These are phyloP conservation scores for Myripristis murdjan DNA, from an alignment of 2,797 vertebrate genomes.

Conservation along the genomic window DNA sequence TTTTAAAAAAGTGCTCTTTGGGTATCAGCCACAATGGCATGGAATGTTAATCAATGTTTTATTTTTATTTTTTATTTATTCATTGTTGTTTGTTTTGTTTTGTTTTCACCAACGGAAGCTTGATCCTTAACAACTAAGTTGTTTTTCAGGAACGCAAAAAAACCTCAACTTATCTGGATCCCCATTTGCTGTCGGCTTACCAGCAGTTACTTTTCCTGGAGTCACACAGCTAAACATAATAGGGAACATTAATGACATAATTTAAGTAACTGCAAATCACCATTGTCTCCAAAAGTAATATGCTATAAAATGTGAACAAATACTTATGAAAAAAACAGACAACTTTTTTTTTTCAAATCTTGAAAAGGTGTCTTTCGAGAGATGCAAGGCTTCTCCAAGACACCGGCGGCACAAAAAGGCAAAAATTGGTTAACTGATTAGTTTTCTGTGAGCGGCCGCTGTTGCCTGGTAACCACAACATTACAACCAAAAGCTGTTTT, in stretches of 20 bases:
- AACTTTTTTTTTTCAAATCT: not conserved
- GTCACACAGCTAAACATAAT: constrained; percentile 38
- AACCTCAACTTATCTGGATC: constrained; percentile 48
- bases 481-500: constrained; percentile 27
- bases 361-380: constrained; percentile 30
- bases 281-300: constrained; percentile 27
- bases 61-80: no score
- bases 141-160: constrained; percentile 37
- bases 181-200: constrained; percentile 51
- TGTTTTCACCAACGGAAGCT: constrained; percentile 53
- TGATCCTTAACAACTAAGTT: constrained; percentile 53
- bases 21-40: no score
- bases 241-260: constrained; percentile 18
- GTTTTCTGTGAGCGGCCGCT: constrained; percentile 6
- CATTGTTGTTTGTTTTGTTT: constrained; percentile 35
- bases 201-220: constrained; percentile 47
- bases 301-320: constrained; percentile 13
- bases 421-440: constrained; percentile 47
- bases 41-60: no score
- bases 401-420: constrained; percentile 34
- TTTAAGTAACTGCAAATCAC: constrained; percentile 33
- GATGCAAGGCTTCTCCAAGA: constrained; percentile 31
- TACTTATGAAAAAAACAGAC: not conserved
- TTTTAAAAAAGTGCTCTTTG: constrained; percentile 44
- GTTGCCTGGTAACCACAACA: constrained; percentile 34